A percentile compares a stretch with the other conserved stretches of the same genome.
Evolutionary conservation across 2,797 vertebrate species (phyloP).

Genomic region (Urosaurus nigricauda): DNA sequence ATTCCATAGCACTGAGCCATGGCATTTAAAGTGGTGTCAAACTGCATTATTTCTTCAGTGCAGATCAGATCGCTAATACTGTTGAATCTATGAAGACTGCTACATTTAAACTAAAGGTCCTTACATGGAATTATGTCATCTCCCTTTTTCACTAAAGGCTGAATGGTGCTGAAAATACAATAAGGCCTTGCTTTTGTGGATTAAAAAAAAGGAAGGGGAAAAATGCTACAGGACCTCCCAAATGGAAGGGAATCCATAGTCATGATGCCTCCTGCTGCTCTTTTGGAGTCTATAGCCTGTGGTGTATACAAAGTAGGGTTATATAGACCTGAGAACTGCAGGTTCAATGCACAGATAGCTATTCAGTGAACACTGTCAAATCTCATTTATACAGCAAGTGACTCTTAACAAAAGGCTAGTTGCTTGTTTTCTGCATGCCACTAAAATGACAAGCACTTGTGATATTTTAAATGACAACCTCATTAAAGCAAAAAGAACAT

Average conservation of each 20-base stretch:
- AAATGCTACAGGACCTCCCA: neutral
- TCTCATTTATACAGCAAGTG: neutral
- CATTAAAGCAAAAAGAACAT: slow-evolving; percentile 63
- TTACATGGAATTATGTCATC: neutral
- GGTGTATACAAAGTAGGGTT: neutral
- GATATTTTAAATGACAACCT: slow-evolving; percentile 51
- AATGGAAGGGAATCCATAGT: neutral
- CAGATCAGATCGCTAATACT: neutral
- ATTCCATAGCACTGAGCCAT: too few relatives aligned
- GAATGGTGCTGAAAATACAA: neutral
- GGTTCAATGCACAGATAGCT: slow-evolving; percentile 3
- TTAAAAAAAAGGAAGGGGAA: neutral
- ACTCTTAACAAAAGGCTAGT: neutral
- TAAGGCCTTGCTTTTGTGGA: neutral
- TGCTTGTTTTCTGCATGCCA: neutral
- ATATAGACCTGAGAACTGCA: neutral
- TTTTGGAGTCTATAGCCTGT: neutral
- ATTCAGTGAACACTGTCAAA: neutral
- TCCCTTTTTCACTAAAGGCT: neutral
- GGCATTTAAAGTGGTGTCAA: too few relatives aligned
- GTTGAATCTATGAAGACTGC: neutral
- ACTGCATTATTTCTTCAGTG: too few relatives aligned
- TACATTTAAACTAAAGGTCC: neutral
- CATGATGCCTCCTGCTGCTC: neutral
- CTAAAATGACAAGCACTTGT: slow-evolving; percentile 44